Conservation (phyloP, 2,113 vertebrate genomes). For the Oxyruncus cristatus region DNA sequence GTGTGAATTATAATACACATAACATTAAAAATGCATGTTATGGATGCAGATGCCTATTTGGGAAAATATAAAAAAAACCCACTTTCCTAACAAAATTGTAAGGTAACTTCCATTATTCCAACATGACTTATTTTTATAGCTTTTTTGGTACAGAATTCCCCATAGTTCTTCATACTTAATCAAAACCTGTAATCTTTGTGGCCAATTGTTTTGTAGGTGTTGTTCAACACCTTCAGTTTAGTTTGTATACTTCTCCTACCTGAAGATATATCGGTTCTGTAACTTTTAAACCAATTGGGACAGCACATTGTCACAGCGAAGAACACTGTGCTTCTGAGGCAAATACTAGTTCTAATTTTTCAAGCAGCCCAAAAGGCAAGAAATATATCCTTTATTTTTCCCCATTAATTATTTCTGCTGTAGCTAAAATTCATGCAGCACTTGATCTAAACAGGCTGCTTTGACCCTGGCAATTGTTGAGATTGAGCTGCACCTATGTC, state of each 20-base stretch:
- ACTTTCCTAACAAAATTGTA: not conserved
- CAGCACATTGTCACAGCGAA: not conserved
- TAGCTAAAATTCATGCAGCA: not conserved
- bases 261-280: not conserved
- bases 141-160: not conserved
- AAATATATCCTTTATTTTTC: not conserved
- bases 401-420: not conserved
- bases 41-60: not conserved
- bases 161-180: not conserved
- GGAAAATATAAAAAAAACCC: not conserved
- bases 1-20: not conserved
- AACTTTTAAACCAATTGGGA: not conserved
- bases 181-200: not conserved
- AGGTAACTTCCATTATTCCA: not conserved
- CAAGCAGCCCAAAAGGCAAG: not conserved
- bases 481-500: not conserved
- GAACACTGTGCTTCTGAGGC: not conserved
- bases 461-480: not conserved
- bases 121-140: not conserved
- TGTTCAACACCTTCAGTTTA: not conserved
- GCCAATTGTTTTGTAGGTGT: not conserved
- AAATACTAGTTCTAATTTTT: not conserved
- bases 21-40: not conserved
- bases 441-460: not conserved
- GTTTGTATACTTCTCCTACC: not conserved